These are phyloP conservation scores for Macrobrachium rosenbergii DNA, from an alignment of 1,140 invertebrate species.

Conservation along the genomic window DNA sequence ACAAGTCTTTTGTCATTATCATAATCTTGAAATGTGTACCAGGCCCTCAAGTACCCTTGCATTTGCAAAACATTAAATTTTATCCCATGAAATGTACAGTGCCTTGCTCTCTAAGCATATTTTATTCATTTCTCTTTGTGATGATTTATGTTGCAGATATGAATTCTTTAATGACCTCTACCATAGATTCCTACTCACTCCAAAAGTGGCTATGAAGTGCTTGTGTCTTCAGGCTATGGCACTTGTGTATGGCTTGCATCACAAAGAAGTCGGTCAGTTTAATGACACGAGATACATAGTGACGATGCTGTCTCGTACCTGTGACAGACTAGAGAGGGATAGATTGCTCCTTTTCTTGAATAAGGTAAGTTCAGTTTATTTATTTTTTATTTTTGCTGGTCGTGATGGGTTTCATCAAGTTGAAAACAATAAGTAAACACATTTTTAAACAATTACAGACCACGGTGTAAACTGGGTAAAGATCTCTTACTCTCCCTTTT, in stretches of 20 bases:
- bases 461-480: too few species aligned
- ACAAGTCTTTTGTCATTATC: too few species aligned
- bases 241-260: constrained; percentile 96
- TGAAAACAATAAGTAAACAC: too few species aligned
- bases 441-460: too few species aligned
- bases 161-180: constrained; percentile 99
- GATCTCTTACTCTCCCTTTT: too few species aligned
- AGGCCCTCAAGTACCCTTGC: too few species aligned
- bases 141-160: constrained; percentile 73
- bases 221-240: constrained; percentile 96
- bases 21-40: too few species aligned
- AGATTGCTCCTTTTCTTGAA: constrained; percentile 88
- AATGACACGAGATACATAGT: constrained; percentile 97
- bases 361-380: constrained; percentile 70
- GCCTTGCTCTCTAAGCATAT: not conserved
- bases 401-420: not conserved
- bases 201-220: constrained; percentile 92
- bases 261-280: constrained; percentile 96
- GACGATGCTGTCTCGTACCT: constrained; percentile 91
- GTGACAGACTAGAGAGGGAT: constrained; percentile 89
- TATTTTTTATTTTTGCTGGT: not conserved
- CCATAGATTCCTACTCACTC: constrained; percentile 93
- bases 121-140: constrained; percentile 1
- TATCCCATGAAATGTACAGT: not conserved
- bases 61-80: too few species aligned